Percentiles rank a stretch among this genome's conserved stretches.
Evolutionary conservation across 2,888 invertebrate species (phyloP).

Genomic region (Pachycephus smyrnensis): DNA sequence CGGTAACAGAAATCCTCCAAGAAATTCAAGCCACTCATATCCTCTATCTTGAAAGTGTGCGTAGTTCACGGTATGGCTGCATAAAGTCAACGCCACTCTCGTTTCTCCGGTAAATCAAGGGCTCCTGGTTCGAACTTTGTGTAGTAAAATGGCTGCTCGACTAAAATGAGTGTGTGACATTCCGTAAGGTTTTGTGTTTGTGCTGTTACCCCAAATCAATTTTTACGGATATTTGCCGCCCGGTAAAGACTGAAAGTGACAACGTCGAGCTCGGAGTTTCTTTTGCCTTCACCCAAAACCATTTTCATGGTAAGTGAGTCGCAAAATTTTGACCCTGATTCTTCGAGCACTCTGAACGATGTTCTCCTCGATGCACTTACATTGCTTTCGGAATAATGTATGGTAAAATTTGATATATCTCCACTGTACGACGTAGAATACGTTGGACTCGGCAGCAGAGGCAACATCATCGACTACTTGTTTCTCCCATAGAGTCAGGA

Average conservation of each 20-base stretch:
- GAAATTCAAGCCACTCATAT: neutral
- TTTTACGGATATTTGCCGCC: conserved; percentile 33
- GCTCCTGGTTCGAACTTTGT: conserved; percentile 35
- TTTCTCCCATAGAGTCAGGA: neutral
- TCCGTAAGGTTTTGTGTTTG: conserved; percentile 51
- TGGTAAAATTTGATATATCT: neutral
- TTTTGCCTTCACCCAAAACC: neutral
- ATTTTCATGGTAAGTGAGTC: neutral
- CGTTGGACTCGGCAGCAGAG: neutral
- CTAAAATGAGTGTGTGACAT: conserved; percentile 55
- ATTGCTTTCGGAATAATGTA: neutral
- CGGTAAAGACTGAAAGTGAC: neutral
- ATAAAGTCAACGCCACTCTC: conserved; percentile 5
- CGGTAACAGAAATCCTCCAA: too few species aligned
- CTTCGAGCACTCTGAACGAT: neutral
- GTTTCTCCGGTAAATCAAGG: neutral
- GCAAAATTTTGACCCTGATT: neutral
- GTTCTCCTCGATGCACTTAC: neutral
- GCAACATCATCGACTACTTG: neutral
- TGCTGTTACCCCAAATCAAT: conserved; percentile 32
- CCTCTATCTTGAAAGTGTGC: neutral
- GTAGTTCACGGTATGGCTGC: neutral
- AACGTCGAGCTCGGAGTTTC: neutral
- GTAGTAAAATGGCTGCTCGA: conserved; percentile 59
- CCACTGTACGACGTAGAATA: neutral